Evolutionary conservation across 2,888 invertebrate genomes (phyloP).

Genomic region (Mimumesa dahlbomi): DNA sequence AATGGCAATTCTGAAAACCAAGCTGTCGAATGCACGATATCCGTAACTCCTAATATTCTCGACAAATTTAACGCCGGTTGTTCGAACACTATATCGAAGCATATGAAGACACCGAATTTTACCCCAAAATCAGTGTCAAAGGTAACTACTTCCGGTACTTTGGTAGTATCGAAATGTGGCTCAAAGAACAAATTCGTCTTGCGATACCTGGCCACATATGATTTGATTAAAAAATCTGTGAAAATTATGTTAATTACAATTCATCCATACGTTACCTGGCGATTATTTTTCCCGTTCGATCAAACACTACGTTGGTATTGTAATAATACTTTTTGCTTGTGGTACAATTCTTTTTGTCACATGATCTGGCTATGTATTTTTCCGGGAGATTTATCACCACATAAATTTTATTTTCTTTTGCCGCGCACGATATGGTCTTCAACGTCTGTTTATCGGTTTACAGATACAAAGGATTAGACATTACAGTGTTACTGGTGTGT

Average conservation of each 20-base stretch:
- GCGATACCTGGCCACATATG: slow-evolving; percentile 80
- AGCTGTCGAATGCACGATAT: slow-evolving; percentile 82
- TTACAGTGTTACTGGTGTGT: too few relatives aligned
- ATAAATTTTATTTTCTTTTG: slow-evolving; percentile 78
- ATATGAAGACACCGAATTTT: slow-evolving; percentile 82
- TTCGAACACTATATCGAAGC: slow-evolving; percentile 82
- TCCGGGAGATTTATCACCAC: slow-evolving; percentile 82
- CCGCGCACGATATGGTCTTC: slow-evolving; percentile 79
- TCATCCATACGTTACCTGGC: slow-evolving; percentile 78
- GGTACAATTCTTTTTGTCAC: slow-evolving; percentile 71
- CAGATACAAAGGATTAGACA: too few relatives aligned
- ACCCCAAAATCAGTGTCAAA: slow-evolving; percentile 82
- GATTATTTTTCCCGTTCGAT: slow-evolving; percentile 81
- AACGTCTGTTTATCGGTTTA: too few relatives aligned
- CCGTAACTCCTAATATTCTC: slow-evolving; percentile 75
- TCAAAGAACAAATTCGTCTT: slow-evolving; percentile 81
- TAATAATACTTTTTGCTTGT: slow-evolving; percentile 76
- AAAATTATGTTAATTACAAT: too few relatives aligned
- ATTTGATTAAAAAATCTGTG: too few relatives aligned
- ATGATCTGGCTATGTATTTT: slow-evolving; percentile 63
- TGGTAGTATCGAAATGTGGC: slow-evolving; percentile 73
- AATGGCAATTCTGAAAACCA: slow-evolving; percentile 83
- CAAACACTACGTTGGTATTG: slow-evolving; percentile 83
- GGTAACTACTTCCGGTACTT: slow-evolving; percentile 73
- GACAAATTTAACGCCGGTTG: slow-evolving; percentile 80